A percentile compares a stretch with the other conserved stretches of the same genome.
Conservation (phyloP, 2,113 vertebrate genomes). For the Suncus etruscus region DNA sequence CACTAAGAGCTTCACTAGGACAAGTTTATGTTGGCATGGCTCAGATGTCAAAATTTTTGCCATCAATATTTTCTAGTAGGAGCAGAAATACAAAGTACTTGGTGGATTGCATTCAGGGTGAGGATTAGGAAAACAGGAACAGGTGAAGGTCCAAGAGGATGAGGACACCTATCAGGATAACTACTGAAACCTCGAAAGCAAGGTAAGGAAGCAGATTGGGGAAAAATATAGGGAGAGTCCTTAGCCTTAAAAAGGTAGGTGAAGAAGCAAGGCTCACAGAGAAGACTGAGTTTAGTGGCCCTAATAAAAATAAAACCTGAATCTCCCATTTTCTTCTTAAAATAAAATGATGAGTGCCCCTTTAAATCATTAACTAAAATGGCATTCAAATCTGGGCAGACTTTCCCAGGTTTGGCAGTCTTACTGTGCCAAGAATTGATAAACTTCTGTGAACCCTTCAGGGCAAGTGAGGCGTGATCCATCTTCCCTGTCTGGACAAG, state of each 20-base stretch:
- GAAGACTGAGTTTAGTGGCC: neutral
- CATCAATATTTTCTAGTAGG: neutral
- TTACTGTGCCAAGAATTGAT: slow-evolving; percentile 67
- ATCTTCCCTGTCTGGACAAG: slow-evolving; percentile 65
- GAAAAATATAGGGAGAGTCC: neutral
- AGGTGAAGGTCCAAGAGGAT: neutral
- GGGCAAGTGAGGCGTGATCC: slow-evolving; percentile 24
- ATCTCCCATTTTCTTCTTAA: slow-evolving; percentile 16
- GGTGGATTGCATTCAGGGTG: neutral
- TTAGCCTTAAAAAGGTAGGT: neutral
- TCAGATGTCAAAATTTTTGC: slow-evolving; percentile 18
- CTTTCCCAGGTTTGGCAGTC: slow-evolving; percentile 49
- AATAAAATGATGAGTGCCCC: slow-evolving; percentile 60
- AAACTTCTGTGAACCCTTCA: slow-evolving; percentile 67
- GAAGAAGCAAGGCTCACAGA: neutral
- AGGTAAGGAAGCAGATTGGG: neutral
- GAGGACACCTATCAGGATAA: neutral
- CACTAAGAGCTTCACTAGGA: neutral
- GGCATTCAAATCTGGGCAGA: slow-evolving; percentile 47
- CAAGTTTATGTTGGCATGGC: neutral
- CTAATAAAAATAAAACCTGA: slow-evolving; percentile 38
- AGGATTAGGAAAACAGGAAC: slow-evolving; percentile 26
- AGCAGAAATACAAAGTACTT: neutral
- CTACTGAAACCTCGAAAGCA: neutral
- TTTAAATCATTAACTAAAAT: slow-evolving; percentile 78